phyloP scores from a whole-genome alignment of 2,888 invertebrate species.

The Baronia brevicornis region DNA sequence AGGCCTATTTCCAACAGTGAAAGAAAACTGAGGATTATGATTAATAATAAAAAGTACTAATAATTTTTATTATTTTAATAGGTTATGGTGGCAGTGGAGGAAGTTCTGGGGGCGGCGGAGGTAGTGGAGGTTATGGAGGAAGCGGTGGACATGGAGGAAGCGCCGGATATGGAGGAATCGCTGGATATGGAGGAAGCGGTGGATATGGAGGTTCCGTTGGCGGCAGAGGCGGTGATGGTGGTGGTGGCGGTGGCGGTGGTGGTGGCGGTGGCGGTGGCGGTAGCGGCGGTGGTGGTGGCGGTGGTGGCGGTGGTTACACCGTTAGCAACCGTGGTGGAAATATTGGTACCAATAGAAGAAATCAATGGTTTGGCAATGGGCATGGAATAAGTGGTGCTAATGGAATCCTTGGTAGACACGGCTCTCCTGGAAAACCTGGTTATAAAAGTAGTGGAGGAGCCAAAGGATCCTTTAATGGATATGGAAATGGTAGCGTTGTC shows the following conservation, averaged over 20 bases:
- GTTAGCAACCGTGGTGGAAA: too few species aligned
- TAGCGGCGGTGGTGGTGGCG: slow-evolving; percentile 19
- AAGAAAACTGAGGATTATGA: too few species aligned
- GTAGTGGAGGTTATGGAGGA: slow-evolving; percentile 22
- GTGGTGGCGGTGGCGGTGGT: slow-evolving; percentile 17
- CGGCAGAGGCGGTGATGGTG: slow-evolving; percentile 17
- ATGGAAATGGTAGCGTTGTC: too few species aligned
- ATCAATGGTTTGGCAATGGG: slow-evolving; percentile 20
- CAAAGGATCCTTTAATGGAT: too few species aligned
- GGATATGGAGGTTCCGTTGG: slow-evolving; percentile 21
- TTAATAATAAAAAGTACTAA: too few species aligned
- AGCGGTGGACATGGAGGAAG: slow-evolving; percentile 22
- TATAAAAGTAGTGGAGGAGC: too few species aligned
- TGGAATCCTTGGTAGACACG: too few species aligned
- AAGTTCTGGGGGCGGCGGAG: slow-evolving; percentile 20
- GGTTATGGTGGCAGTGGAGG: slow-evolving; percentile 18
- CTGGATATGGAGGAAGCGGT: slow-evolving; percentile 26
- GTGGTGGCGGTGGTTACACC: slow-evolving; percentile 25
- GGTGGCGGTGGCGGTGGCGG: slow-evolving; percentile 20
- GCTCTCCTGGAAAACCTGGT: too few species aligned
- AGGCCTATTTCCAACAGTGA: too few species aligned
- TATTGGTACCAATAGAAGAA: too few species aligned
- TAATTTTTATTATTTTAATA: too few species aligned
- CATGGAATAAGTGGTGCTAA: slow-evolving; percentile 18
- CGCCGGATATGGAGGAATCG: slow-evolving; percentile 21